Percentiles rank a stretch among this genome's conserved stretches.
Conservation (phyloP, 2,113 vertebrate genomes). For the Cephalopterus ornatus region DNA sequence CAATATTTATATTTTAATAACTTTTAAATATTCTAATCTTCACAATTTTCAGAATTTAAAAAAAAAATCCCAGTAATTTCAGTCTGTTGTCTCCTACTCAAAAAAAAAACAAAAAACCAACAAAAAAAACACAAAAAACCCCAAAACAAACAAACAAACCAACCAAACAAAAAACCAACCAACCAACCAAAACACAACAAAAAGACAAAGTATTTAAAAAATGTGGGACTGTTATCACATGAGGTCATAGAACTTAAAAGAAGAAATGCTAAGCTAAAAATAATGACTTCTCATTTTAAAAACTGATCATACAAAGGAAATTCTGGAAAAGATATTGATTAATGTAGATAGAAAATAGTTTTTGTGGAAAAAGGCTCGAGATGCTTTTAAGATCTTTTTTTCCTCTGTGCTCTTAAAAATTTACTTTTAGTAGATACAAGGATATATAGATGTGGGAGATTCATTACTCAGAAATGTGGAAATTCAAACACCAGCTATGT, state of each 20-base stretch:
- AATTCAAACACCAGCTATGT: neutral
- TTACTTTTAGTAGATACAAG: neutral
- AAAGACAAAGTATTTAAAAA: neutral
- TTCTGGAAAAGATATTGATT: neutral
- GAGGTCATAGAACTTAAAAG: neutral
- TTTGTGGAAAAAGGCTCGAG: accelerated
- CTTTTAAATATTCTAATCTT: neutral
- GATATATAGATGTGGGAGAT: neutral
- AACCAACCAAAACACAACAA: neutral
- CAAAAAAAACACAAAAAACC: too few relatives aligned
- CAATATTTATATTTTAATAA: neutral
- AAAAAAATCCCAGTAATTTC: neutral
- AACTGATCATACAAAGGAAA: neutral
- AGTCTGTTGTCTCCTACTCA: neutral
- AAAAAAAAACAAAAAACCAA: neutral
- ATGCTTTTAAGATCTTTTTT: accelerated
- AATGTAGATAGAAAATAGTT: neutral
- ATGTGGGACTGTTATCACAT: neutral
- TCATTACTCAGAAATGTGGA: neutral
- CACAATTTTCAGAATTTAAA: neutral
- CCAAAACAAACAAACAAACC: too few relatives aligned
- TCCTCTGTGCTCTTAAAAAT: neutral
- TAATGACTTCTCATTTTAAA: neutral
- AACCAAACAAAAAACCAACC: too few relatives aligned
- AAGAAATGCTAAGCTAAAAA: neutral